These are phyloP conservation scores for Cancer borealis DNA, from an alignment of 2,888 invertebrate species.

Conservation along the genomic window DNA sequence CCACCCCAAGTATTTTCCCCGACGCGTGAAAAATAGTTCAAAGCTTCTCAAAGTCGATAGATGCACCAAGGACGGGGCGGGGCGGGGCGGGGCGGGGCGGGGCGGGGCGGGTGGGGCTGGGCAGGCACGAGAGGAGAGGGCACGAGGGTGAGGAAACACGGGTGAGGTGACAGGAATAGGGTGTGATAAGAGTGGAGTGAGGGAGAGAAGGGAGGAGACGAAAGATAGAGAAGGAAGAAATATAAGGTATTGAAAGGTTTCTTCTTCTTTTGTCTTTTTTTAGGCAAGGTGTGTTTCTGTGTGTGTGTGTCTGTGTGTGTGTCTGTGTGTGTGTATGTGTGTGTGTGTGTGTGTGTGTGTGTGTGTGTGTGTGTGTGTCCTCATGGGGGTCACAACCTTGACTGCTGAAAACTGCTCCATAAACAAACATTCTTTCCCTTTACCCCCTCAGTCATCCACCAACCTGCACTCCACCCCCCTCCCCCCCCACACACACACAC, in stretches of 20 bases:
- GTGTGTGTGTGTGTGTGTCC: conserved; percentile 22
- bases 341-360: conserved; percentile 41
- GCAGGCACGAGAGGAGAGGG: neutral
- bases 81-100: neutral
- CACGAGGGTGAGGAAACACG: neutral
- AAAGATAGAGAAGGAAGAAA: neutral
- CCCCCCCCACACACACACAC: neutral
- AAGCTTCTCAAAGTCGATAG: neutral
- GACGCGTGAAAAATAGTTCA: neutral
- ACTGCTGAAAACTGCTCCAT: neutral
- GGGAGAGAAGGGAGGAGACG: neutral
- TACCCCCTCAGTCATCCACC: too few relatives aligned
- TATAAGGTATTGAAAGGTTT: neutral
- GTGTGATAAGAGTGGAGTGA: neutral
- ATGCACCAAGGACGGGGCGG: neutral
- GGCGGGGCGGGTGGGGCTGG: neutral
- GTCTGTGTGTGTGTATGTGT: neutral
- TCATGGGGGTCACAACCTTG: neutral
- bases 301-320: neutral
- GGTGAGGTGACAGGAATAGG: neutral
- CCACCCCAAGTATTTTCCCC: neutral
- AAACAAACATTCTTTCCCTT: neutral
- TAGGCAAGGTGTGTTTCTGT: neutral
- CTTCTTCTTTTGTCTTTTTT: too few relatives aligned
- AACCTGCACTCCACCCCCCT: too few relatives aligned